Base-by-base conservation (phyloP, 1,140 invertebrate genomes). In the Chrysoperla carnea region DNA sequence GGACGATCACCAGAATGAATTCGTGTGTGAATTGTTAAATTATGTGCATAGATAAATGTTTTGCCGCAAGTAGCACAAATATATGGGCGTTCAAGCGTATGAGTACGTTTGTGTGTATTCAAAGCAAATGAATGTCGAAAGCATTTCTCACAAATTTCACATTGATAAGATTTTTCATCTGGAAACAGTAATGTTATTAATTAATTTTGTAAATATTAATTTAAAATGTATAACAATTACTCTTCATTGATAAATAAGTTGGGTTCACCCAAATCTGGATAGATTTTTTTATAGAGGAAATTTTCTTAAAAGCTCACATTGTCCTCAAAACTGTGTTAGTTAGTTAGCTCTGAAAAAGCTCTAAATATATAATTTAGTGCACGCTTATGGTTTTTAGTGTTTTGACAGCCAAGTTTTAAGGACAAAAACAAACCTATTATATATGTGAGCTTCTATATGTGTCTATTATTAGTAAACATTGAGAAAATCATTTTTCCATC, bases 11-110 rank as follows among this genome's bases (percentile, higher is more conserved):
- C 69, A 1, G 67, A 64, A 52, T 87, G 83, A n/a, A 77, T 79
- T 31, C 76, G 73, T 68, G 85, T 75, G 54, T 93, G 90, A 14
- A 85, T 72, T 37, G 78, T 84, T 62, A 89, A 74, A 49, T 88
- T 80, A 33, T 84, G 83, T 35, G 72, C 68, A 41, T 83, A 78
- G 17, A 15, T 13, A 38, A 38, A 38, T 15, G 37, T 4, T 52
- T 59, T 60, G 7, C 50, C 53, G 41, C 58, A 60, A 15, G 50
- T 36, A 28, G 49, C 46, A 29, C 58, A 60, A 27, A 45, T 40
- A 47, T 57, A 47, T 4, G 54, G 56, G 40, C 55, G 57, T 45
- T 53, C 53, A n/a, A 75, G 68, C 1, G 67, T 64, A 52, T 87
- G 83, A n/a, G 78, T 79, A 29, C 76, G 73, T 68, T 85, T 75